Evolutionary conservation across 2,113 vertebrate genomes (phyloP).

Genomic region (Poeciliopsis retropinna): DNA sequence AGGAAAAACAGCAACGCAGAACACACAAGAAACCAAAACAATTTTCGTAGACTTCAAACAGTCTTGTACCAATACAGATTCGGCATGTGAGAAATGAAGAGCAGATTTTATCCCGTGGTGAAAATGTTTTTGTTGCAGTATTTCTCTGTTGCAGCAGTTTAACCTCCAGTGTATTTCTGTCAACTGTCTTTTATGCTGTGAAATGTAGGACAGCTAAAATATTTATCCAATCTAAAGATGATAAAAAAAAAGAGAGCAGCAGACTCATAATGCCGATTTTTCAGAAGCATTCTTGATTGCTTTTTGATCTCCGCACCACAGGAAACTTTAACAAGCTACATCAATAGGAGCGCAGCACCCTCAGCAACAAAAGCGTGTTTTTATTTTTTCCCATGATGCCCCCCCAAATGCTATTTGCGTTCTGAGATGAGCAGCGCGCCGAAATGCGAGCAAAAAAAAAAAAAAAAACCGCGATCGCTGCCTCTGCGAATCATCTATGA

Average conservation of each 20-base stretch:
- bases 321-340: slow-evolving; percentile 20
- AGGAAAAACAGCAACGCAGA: background rate
- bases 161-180: background rate
- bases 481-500: slow-evolving; percentile 48
- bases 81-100: background rate
- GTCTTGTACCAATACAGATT: too few species aligned
- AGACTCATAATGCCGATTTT: background rate
- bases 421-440: background rate
- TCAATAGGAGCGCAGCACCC: background rate
- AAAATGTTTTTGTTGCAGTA: background rate
- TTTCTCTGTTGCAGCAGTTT: background rate
- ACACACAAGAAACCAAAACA: background rate
- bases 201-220: slow-evolving; percentile 25
- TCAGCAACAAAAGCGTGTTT: slow-evolving; percentile 32
- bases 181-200: slow-evolving; percentile 5
- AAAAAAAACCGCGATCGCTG: slow-evolving; percentile 10
- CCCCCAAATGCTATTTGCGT: slow-evolving; percentile 18
- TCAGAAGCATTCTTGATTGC: background rate
- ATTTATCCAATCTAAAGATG: slow-evolving; percentile 9
- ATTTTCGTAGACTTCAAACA: background rate
- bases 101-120: background rate
- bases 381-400: slow-evolving; percentile 16
- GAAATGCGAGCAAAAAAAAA: slow-evolving; percentile 5
- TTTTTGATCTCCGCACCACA: background rate
- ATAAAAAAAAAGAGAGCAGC: slow-evolving; percentile 24